Percentiles rank a stretch among this genome's conserved stretches.
Evolutionary conservation across 2,797 vertebrate genomes (phyloP).

Genomic region (Chaetodon trifasciatus): DNA sequence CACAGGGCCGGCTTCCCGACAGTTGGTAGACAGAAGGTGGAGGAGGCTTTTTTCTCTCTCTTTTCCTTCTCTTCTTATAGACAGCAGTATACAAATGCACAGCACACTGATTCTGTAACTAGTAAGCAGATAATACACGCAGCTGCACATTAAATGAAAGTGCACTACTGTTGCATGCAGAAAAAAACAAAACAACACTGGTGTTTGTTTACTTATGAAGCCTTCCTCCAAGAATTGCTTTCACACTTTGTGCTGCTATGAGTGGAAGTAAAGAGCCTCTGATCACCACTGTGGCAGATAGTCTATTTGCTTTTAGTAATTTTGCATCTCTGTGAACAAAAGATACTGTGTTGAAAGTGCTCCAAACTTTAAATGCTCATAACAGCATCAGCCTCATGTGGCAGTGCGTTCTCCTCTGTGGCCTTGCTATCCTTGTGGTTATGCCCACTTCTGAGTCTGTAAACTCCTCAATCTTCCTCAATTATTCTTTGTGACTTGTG

Average conservation of each 20-base stretch:
- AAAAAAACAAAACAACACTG: background rate
- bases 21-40: conserved; percentile 25
- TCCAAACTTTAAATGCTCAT: background rate
- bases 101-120: background rate
- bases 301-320: background rate
- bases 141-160: background rate
- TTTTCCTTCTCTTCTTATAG: background rate
- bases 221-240: conserved; percentile 7
- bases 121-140: background rate
- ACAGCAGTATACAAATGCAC: background rate
- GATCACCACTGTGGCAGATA: background rate
- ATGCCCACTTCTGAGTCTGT: background rate
- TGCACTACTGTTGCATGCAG: background rate
- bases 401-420: background rate
- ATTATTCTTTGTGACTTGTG: background rate
- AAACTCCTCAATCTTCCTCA: background rate
- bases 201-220: conserved; percentile 11
- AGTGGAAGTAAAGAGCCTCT: conserved; percentile 11
- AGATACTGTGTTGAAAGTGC: background rate
- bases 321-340: background rate
- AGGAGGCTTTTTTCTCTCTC: background rate
- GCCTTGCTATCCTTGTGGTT: background rate
- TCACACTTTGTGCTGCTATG: conserved; percentile 6
- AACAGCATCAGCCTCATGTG: background rate
- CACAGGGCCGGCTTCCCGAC: conserved; percentile 12